Percentiles rank a stretch among this genome's conserved stretches.
These are phyloP conservation scores for Athrips mouffetella DNA, from an alignment of 2,888 invertebrate species.

Conservation along the genomic window DNA sequence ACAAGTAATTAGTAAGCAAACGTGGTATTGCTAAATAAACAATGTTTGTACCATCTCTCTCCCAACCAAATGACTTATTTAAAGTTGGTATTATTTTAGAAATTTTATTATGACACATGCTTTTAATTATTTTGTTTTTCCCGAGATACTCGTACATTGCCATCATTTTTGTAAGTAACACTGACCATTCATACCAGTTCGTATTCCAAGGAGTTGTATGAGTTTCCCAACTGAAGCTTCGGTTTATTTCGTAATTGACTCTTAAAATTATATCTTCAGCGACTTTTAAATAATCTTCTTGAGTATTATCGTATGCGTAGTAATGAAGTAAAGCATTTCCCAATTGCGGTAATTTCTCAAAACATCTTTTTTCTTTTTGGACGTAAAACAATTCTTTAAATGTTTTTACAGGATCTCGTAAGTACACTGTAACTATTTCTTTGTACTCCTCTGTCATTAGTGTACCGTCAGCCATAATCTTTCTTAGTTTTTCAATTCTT, in stretches of 20 bases:
- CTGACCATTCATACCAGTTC: slow-evolving; percentile 4
- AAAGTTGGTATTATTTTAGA: neutral
- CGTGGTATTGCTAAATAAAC: neutral
- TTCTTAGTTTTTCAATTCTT: too few relatives aligned
- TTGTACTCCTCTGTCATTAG: too few relatives aligned
- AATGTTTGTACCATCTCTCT: neutral
- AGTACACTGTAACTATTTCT: too few relatives aligned
- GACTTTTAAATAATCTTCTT: neutral
- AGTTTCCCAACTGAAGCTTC: too few relatives aligned
- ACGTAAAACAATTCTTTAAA: too few relatives aligned
- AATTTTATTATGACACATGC: neutral
- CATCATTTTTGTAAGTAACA: neutral
- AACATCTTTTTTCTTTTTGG: too few relatives aligned
- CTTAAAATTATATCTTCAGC: neutral
- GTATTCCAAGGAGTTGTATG: too few relatives aligned
- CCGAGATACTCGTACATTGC: slow-evolving; percentile 3
- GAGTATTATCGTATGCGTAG: neutral
- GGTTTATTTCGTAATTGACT: neutral
- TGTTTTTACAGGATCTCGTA: too few relatives aligned
- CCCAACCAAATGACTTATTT: neutral
- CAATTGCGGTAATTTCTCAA: too few relatives aligned
- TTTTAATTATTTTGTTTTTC: neutral
- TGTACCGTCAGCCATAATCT: too few relatives aligned
- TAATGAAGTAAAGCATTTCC: neutral
- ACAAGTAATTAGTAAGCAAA: neutral